Evolutionary conservation across 2,888 invertebrate species (phyloP), one percentile per base, ranked within the genome.

Genomic region (Papilio elwesi): DNA sequence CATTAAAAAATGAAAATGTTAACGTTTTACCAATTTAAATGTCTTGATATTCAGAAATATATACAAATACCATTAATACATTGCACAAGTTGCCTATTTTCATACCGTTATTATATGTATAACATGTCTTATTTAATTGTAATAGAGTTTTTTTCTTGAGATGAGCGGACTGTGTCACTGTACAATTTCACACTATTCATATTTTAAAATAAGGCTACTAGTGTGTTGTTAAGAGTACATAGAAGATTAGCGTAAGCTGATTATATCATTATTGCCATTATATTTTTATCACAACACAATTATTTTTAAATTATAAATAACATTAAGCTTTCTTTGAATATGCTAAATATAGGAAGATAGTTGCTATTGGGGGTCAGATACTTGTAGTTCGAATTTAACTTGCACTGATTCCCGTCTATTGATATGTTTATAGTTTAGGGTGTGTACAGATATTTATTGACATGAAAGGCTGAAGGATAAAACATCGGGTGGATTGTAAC

Each of bases 401-500:
- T 72, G 80, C 79, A 81, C 77, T 79, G 75, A 77, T 78, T 76
- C 74, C 77, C 76, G 69, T 77, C 57, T 79, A 75, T 78, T 74
- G 79, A 77, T 79, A 78, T 73, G 76, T 81, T 83, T 82, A 80
- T 83, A 82, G 70, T 80, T 89, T 88, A 87, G 85, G 79, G 80
- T 83, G 83, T 92, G 91, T 91, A 92, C 88, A 92, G 87, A 89
- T 91, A 91, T 90, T 91, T 91, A 91, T 90, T 90, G 82, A 87
- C 82, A 77, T 74, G 77, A 78, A 78, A 87, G 87, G 83, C 85
- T 87, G 85, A 84, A 84, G 86, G 82, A 78, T 79, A 77, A 76
- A 84, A 83, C 85, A 85, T 89, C 85, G 85, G 81, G 83, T 47
- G 84, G 82, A 79, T 76, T 81, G 80, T 81, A 79, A 69, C 74